Evolutionary conservation across 2,113 vertebrate genomes (phyloP), one percentile per base, ranked within the genome.

Genomic region (Grus americana): DNA sequence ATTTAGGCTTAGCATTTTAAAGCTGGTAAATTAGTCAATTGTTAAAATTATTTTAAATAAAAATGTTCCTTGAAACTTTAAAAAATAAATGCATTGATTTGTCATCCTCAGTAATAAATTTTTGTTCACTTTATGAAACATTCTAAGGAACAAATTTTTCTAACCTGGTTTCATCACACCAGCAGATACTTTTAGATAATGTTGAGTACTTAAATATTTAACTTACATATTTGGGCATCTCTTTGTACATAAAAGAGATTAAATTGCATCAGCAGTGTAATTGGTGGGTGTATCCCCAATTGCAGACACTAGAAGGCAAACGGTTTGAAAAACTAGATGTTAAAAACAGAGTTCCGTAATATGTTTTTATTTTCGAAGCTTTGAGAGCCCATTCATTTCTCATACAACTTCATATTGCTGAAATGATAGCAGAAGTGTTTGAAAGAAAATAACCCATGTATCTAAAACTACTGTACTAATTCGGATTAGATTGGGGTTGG

Each of bases 401-500:
- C 13, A 73, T 15, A 61, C 1, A 71, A 44, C 17, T 78, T 88
- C 36, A 62, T 47, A 50, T 52, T 57, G 20, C 22, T 92, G 50
- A 89, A 75, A 59, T 44, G 9, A 24, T 14, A 91, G 2, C 12
- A 27, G 22, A 88, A 86, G 13, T 34, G 8, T 84, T 74, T 52
- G 23, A n/a, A 78, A 84, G 30, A 76, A 76, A 91, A 78, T 32
- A 85, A 55, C 0, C 0, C 11, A 14, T 5, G 1, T 16, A 54
- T 59, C 49, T 55, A 84, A 75, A 36, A 67, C 57, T 63, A 36
- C 6, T 36, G 3, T 34, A 50, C 1, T 65, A 49, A 57, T 75
- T 71, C 40, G 52, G 6, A 21, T 85, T 57, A 40, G 4, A 52
- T 47, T 52, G 1, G 1, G 2, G 0, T 49, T 44, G 15, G 5